A percentile compares a stretch with the other conserved stretches of the same genome.
Evolutionary conservation across 2,888 invertebrate species (phyloP).

Genomic region (Chalcis sispes): DNA sequence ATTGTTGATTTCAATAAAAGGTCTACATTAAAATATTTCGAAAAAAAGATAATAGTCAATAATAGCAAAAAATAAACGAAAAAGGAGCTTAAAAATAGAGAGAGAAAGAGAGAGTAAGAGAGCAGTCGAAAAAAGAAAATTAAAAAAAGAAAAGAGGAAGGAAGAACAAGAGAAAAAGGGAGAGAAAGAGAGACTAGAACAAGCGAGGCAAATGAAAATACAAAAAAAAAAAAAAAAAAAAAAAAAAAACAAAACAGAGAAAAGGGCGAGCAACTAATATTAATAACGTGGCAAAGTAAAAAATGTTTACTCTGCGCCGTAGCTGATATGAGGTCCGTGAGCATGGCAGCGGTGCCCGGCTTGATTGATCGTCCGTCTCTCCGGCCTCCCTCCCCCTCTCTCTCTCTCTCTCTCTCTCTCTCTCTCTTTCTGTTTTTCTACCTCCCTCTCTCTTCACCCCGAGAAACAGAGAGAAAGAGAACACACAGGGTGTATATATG

Average conservation of each 20-base stretch:
- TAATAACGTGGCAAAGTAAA: constrained; percentile 75
- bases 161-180: constrained; percentile 6
- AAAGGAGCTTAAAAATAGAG: neutral
- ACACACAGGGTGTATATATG: neutral
- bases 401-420: constrained; percentile 9
- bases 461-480: too few species aligned
- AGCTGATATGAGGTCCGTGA: constrained; percentile 74
- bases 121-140: neutral
- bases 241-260: constrained; percentile 19
- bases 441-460: neutral
- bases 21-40: too few species aligned
- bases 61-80: constrained; percentile 7
- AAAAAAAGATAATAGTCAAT: too few species aligned
- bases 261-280: constrained; percentile 70
- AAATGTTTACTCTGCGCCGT: constrained; percentile 75
- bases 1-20: too few species aligned
- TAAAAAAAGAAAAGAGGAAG: neutral
- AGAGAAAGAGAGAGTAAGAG: neutral
- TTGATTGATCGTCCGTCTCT: constrained; percentile 74
- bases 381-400: constrained; percentile 36
- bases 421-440: neutral
- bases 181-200: constrained; percentile 6
- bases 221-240: neutral
- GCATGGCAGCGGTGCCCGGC: constrained; percentile 72
- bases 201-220: constrained; percentile 14